Percentiles rank a stretch among this genome's conserved stretches.
Evolutionary conservation across 1,140 invertebrate species (phyloP).

Genomic region (Camponotus floridanus): DNA sequence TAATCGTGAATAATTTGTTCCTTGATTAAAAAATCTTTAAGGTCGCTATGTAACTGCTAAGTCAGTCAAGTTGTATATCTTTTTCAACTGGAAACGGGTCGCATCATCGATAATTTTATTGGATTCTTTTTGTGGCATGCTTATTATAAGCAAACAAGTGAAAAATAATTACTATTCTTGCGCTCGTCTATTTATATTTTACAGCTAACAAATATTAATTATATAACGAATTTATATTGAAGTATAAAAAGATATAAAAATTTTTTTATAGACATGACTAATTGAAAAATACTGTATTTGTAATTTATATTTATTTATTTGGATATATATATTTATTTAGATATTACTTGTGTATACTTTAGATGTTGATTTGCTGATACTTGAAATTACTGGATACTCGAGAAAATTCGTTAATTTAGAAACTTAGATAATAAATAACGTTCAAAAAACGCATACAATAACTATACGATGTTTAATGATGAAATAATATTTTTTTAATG

Average conservation of each 20-base stretch:
- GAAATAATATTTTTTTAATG: not conserved
- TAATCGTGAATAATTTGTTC: not conserved
- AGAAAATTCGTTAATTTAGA: no score
- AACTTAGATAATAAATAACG: not conserved
- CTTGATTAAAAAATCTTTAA: conserved; percentile 19
- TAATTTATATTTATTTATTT: no score
- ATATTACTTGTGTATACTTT: no score
- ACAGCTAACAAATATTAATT: not conserved
- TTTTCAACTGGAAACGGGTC: conserved; percentile 65
- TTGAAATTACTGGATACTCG: no score
- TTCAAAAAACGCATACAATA: not conserved
- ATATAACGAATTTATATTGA: no score
- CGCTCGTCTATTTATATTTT: conserved; percentile 10
- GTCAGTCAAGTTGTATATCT: conserved; percentile 61
- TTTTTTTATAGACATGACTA: not conserved
- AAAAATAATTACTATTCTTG: conserved; percentile 35
- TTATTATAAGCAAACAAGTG: conserved; percentile 46
- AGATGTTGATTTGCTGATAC: no score
- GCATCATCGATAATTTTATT: conserved; percentile 65
- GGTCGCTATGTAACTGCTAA: conserved; percentile 32
- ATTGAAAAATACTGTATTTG: no score
- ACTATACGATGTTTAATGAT: not conserved
- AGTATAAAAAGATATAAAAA: not conserved
- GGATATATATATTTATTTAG: no score
- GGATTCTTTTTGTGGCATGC: conserved; percentile 38